phyloP scores from a whole-genome alignment of 1,140 invertebrate genomes.

The Rhagoletis zephyria region DNA sequence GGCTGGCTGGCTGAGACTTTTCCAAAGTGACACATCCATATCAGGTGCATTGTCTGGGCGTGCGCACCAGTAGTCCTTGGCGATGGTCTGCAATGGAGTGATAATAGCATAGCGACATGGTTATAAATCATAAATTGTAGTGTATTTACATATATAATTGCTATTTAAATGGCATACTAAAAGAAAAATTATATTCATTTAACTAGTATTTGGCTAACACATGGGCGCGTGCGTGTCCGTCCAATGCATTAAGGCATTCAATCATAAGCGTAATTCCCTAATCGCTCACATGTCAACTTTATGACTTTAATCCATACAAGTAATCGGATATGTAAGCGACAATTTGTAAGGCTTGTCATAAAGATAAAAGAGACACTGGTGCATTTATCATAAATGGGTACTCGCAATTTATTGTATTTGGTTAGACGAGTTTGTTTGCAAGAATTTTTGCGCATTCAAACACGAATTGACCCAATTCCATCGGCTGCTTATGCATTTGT shows the following conservation, averaged over 20 bases:
- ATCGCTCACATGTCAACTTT: not conserved
- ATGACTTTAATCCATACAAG: too few relatives aligned
- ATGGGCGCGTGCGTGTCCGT: not conserved
- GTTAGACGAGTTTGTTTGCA: too few relatives aligned
- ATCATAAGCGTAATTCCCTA: not conserved
- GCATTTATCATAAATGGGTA: not conserved
- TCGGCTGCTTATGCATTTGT: not conserved
- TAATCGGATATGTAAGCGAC: too few relatives aligned
- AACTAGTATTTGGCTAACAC: not conserved
- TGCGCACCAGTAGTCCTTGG: slow-evolving; percentile 78
- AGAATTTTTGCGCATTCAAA: not conserved
- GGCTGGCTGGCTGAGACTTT: slow-evolving; percentile 76
- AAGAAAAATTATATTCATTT: not conserved
- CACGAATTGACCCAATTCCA: not conserved
- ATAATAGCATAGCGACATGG: too few relatives aligned
- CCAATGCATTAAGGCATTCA: not conserved
- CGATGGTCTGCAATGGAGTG: slow-evolving; percentile 74
- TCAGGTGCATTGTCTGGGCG: slow-evolving; percentile 75
- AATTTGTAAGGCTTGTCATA: too few relatives aligned
- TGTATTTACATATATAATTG: too few relatives aligned
- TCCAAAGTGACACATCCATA: slow-evolving; percentile 75
- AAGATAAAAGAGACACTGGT: too few relatives aligned
- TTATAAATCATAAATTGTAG: too few relatives aligned
- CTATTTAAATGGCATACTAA: too few relatives aligned
- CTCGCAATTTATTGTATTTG: not conserved